Evolutionary conservation across 2,797 vertebrate species (phyloP).

Genomic region (Phyllotis vaccarum): DNA sequence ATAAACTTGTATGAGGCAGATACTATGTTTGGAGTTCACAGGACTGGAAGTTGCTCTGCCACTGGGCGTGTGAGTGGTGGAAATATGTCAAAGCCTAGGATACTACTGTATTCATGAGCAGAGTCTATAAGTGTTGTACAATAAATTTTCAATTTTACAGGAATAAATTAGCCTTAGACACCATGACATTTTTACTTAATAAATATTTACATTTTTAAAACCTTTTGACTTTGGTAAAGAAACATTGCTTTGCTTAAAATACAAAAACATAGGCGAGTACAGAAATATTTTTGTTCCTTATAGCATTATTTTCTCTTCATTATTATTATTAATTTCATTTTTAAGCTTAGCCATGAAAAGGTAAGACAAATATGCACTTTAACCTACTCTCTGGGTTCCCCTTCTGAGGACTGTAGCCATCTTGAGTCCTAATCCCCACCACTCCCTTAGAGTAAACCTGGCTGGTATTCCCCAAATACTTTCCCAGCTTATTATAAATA

Average conservation of each 20-base stretch:
- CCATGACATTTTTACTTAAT: neutral
- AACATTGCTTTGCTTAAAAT: neutral
- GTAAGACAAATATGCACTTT: neutral
- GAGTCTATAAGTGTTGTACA: neutral
- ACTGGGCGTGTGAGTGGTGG: too few relatives aligned
- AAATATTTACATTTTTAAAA: neutral
- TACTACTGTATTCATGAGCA: neutral
- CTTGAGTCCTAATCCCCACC: neutral
- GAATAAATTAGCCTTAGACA: neutral
- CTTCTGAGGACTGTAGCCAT: neutral
- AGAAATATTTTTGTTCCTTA: neutral
- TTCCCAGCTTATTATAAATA: neutral
- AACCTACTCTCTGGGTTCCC: neutral
- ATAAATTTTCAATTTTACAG: neutral
- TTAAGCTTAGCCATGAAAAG: neutral
- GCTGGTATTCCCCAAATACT: constrained; percentile 28
- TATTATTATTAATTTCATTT: neutral
- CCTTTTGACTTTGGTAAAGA: neutral
- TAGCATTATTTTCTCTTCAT: neutral
- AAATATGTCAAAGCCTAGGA: too few relatives aligned
- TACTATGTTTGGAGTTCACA: neutral
- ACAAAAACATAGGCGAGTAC: neutral
- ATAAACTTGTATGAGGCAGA: too few relatives aligned
- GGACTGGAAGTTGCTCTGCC: too few relatives aligned
- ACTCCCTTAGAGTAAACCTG: neutral